Conservation (phyloP, 2,888 invertebrate species). For the Lepidocyrtoides sp. region DNA sequence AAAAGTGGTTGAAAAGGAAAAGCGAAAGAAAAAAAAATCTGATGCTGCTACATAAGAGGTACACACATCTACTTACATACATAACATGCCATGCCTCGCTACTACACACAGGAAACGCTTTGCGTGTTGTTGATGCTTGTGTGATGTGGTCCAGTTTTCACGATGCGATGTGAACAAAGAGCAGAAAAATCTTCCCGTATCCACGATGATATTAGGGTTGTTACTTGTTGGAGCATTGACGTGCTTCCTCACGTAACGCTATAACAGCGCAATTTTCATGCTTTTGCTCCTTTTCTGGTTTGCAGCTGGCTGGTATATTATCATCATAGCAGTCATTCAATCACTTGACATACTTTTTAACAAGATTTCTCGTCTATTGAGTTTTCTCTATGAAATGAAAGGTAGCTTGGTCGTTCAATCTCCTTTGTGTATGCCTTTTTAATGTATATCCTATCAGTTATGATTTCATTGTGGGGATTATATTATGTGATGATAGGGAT, state of each 20-base stretch:
- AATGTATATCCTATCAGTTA: neutral
- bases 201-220: neutral
- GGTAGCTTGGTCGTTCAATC: conserved; percentile 8
- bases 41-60: conserved; percentile 34
- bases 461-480: conserved; percentile 38
- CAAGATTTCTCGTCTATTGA: conserved; percentile 42
- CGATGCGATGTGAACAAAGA: neutral
- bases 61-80: neutral
- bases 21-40: conserved; percentile 17
- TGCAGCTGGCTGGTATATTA: neutral
- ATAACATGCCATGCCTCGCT: neutral
- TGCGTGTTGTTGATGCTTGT: conserved; percentile 48
- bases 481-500: neutral
- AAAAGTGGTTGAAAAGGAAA: conserved; percentile 25
- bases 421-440: conserved; percentile 21
- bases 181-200: neutral
- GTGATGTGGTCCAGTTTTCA: conserved; percentile 33
- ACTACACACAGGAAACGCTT: conserved; percentile 3
- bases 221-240: neutral
- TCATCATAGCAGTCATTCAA: conserved; percentile 12
- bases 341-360: conserved; percentile 59
- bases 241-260: neutral
- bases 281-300: conserved; percentile 3
- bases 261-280: conserved; percentile 12
- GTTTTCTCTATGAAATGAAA: conserved; percentile 17